Conservation (phyloP, 2,797 vertebrate species). For the Pseudochirops cupreus region DNA sequence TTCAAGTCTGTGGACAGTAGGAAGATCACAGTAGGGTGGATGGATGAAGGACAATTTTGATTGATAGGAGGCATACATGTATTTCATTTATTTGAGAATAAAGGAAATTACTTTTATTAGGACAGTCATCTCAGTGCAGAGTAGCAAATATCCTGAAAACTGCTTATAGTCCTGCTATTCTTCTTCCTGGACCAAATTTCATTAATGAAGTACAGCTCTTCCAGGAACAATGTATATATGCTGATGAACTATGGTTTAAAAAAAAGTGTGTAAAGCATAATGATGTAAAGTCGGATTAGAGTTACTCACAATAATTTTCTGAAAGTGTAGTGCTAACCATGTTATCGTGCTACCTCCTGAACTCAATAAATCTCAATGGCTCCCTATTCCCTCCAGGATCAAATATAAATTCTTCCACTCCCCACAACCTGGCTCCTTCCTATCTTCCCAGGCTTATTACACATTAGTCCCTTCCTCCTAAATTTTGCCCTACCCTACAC, state of each 20-base stretch:
- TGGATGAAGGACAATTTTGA: conserved; percentile 6
- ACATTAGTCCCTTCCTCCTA: not conserved
- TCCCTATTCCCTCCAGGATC: not conserved
- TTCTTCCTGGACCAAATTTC: conserved; percentile 52
- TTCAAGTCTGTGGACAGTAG: conserved; percentile 43
- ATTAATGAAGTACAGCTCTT: conserved; percentile 64
- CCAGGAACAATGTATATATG: not conserved
- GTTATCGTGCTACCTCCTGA: not conserved
- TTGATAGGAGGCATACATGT: conserved; percentile 1
- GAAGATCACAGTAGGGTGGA: conserved; percentile 35
- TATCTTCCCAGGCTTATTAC: not conserved
- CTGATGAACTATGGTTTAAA: not conserved
- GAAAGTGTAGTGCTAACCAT: not conserved
- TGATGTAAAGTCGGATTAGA: not conserved
- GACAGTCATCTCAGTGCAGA: conserved; percentile 1
- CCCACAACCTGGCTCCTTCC: not conserved
- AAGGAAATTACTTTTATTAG: conserved; percentile 15
- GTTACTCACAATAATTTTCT: not conserved
- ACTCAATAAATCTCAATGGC: not conserved
- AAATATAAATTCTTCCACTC: not conserved
- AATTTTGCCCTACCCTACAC: not conserved
- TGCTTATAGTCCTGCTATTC: conserved; percentile 44
- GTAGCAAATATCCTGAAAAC: conserved; percentile 31
- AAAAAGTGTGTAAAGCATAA: not conserved
- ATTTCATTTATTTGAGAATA: conserved; percentile 3